A percentile compares a stretch with the other conserved stretches of the same genome.
These are phyloP conservation scores for Zeugodacus cucurbitae DNA, from an alignment of 1,140 invertebrate genomes.

Conservation along the genomic window DNA sequence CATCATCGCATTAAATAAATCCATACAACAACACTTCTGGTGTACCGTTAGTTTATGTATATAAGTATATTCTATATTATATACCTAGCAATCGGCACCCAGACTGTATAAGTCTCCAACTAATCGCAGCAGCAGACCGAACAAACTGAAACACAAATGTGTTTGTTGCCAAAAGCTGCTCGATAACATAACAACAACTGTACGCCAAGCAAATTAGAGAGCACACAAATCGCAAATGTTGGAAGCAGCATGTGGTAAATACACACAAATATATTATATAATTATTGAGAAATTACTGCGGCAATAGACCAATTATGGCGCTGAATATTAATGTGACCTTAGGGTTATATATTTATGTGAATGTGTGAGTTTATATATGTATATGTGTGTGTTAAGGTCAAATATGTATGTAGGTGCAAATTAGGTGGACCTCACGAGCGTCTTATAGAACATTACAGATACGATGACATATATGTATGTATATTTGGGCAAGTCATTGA, in stretches of 20 bases:
- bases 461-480: neutral
- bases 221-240: neutral
- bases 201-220: neutral
- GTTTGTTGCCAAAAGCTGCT: neutral
- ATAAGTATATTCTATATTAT: too few relatives aligned
- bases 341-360: neutral
- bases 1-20: too few relatives aligned
- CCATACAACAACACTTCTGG: too few relatives aligned
- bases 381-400: neutral
- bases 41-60: too few relatives aligned
- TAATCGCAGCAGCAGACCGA: neutral
- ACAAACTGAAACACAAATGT: neutral
- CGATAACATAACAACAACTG: neutral
- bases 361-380: neutral
- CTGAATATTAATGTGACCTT: neutral
- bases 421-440: neutral
- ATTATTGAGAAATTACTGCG: slow-evolving; percentile 4
- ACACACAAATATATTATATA: neutral
- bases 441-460: neutral
- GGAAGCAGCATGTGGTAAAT: neutral
- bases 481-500: neutral
- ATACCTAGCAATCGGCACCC: too few relatives aligned
- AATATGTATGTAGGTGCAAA: neutral
- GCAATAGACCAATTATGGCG: neutral
- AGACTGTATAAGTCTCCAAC: neutral